Evolutionary conservation across 2,113 vertebrate species (phyloP), one percentile per base, ranked within the genome.

Genomic region (Petroica traversi): DNA sequence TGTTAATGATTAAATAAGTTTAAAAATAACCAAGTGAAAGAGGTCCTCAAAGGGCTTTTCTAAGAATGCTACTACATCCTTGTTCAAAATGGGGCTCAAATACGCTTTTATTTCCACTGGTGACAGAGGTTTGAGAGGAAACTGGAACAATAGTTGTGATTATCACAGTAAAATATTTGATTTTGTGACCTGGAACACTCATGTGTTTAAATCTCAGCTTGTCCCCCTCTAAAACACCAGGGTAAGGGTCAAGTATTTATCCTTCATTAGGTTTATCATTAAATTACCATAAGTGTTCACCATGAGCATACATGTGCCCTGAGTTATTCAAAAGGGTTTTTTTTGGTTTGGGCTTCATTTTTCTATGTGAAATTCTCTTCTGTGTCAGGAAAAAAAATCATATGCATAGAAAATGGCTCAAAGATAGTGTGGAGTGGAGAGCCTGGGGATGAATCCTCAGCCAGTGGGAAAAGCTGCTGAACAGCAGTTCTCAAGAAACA

Each of bases 401-500:
- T 4, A 11, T 40, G 12, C 24, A 15, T 26, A 79, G 28, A 51
- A 79, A 94, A 80, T 63, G 11, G 14, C 15, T 80, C 8, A 61
- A 77, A 85, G 49, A 7, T 6, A 48, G 10, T 6, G 46, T 71
- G 3, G 24, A 76, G 51, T 41, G 24, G 24, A 46, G 58, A 84
- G 55, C 36, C 41, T 43, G 36, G 25, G 51, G 54, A 17, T 66
- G 48, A 52, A 71, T 49, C 8, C 24, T 61, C 12, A 59, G 59
- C 20, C 79, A 75, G 33, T n/a, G n/a, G 46, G 36, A 83, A 66
- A 92, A 85, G 41, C 58, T 64, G 51, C 54, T 85, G 52, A 89
- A n/a, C 58, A 77, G 61, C 22, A 52, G 14, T 61, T 88, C 41
- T 98, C 98, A 97, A 98, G 98, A 97, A 99, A 99, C 58, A 98